A percentile compares a stretch with the other conserved stretches of the same genome.
phyloP scores from a whole-genome alignment of 2,113 vertebrate species.

The Balaeniceps rex region DNA sequence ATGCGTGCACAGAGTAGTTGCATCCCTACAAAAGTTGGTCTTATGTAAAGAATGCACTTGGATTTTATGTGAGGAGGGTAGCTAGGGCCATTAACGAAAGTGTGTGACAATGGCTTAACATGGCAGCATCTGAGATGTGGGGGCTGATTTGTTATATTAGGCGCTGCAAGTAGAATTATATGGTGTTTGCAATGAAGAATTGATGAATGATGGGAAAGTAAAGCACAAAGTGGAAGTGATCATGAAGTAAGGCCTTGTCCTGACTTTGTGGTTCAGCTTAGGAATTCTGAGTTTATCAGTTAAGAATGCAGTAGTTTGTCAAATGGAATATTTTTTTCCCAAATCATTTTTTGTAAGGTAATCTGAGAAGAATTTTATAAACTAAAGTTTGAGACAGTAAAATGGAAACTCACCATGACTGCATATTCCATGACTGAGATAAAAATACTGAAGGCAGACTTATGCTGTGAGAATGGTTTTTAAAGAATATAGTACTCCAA shows the following conservation, averaged over 20 bases:
- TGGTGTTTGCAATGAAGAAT: neutral
- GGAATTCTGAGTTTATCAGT: neutral
- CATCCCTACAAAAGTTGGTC: neutral
- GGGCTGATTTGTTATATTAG: neutral
- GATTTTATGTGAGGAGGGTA: neutral
- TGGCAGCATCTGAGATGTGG: neutral
- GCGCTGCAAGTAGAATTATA: neutral
- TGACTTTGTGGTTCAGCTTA: neutral
- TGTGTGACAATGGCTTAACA: neutral
- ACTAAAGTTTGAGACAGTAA: neutral
- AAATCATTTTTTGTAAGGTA: neutral
- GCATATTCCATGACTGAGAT: neutral
- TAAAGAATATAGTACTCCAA: neutral
- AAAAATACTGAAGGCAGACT: neutral
- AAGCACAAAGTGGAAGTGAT: neutral
- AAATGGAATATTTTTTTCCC: neutral
- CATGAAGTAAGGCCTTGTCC: neutral
- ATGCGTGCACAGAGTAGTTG: accelerated
- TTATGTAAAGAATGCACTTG: neutral
- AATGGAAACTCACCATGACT: neutral
- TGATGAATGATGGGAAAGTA: neutral
- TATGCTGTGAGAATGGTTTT: neutral
- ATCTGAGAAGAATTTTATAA: neutral
- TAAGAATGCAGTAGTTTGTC: neutral
- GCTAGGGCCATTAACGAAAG: neutral